Conservation (phyloP, 2,888 invertebrate species). For the Aphodius granarius region DNA sequence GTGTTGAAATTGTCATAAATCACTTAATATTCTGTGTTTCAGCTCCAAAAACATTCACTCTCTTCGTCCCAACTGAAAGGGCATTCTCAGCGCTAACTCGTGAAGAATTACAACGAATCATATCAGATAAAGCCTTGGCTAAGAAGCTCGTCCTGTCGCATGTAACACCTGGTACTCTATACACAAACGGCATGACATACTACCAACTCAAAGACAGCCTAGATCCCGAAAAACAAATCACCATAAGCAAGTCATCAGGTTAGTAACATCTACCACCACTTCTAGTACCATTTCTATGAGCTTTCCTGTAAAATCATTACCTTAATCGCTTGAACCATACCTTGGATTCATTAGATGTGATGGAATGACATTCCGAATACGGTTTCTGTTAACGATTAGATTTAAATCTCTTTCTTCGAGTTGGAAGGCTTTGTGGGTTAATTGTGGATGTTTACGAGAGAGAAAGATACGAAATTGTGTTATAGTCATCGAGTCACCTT, state of each 20-base stretch:
- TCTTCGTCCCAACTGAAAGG: conserved; percentile 83
- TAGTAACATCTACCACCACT: conserved; percentile 41
- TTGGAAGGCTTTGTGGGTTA: neutral
- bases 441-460: conserved; percentile 1
- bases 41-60: conserved; percentile 82
- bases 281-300: neutral
- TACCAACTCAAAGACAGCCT: conserved; percentile 83
- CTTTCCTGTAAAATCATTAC: too few relatives aligned
- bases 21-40: conserved; percentile 25
- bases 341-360: neutral
- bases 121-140: conserved; percentile 67
- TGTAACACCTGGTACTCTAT: conserved; percentile 75
- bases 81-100: conserved; percentile 72
- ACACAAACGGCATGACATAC: conserved; percentile 85
- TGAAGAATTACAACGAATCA: conserved; percentile 62
- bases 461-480: conserved; percentile 1
- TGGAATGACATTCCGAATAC: neutral
- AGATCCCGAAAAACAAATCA: conserved; percentile 73
- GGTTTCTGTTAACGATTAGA: neutral
- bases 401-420: neutral
- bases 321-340: neutral
- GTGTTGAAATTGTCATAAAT: too few relatives aligned
- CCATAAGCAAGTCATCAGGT: conserved; percentile 80
- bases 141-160: conserved; percentile 76
- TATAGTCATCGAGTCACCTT: neutral